Percentiles rank a stretch among this genome's conserved stretches.
Conservation (phyloP, 2,888 invertebrate species). For the Lasioglossum marginatum region DNA sequence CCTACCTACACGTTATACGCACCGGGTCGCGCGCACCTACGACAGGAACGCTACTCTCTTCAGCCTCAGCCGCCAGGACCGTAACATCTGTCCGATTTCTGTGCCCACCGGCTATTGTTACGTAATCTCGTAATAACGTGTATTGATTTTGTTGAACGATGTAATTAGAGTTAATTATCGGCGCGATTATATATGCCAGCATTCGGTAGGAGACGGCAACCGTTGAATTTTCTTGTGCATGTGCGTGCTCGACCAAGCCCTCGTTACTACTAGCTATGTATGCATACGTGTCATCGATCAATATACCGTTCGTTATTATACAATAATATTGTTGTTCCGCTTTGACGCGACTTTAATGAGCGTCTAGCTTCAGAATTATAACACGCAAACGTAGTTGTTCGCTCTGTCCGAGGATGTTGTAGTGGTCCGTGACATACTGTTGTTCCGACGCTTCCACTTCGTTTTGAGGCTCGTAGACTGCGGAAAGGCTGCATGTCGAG, state of each 20-base stretch:
- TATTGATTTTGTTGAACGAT: slow-evolving; percentile 11
- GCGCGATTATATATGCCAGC: background rate
- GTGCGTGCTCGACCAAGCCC: too few species aligned
- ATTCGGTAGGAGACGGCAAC: background rate
- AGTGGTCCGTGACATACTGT: background rate
- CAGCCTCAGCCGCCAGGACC: background rate
- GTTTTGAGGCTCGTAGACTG: background rate
- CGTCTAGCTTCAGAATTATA: background rate
- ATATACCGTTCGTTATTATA: background rate
- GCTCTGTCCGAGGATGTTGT: background rate
- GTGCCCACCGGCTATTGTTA: slow-evolving; percentile 24
- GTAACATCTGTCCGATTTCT: slow-evolving; percentile 24
- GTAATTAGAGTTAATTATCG: slow-evolving; percentile 43
- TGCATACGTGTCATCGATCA: background rate
- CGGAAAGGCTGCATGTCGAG: too few species aligned
- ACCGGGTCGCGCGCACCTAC: slow-evolving; percentile 43
- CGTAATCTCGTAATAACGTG: slow-evolving; percentile 23
- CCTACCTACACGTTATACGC: slow-evolving; percentile 29
- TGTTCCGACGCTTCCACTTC: background rate
- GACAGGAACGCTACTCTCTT: slow-evolving; percentile 6
- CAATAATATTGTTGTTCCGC: background rate
- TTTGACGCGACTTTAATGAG: background rate
- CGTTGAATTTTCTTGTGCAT: background rate
- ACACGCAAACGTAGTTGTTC: background rate
- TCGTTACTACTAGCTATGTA: background rate